Base-by-base conservation (phyloP, 92 coral and sea anemone species). In the Paramuricea clavata region DNA sequence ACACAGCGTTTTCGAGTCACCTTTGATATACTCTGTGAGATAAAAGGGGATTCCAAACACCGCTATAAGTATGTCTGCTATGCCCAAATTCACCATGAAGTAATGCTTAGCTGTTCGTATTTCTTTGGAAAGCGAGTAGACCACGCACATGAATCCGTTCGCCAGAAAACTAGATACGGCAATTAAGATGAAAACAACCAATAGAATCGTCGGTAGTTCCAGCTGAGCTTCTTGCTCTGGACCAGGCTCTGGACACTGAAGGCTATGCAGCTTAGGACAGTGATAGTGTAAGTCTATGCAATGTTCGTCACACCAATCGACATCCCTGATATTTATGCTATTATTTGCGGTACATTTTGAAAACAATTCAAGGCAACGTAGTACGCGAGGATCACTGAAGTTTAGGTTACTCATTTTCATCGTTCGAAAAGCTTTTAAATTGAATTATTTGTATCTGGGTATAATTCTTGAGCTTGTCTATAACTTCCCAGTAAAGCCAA, bases 21-120 rank as follows among this genome's bases (percentile, higher is more conserved):
- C 15, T 6, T 39, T 22, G 1, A 61, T 61, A 27, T 59, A 79
- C 57, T 21, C 13, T 12, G 73, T 61, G 57, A 90, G 94, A 65
- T 89, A 93, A 35, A 96, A 84, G 12, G 99, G 99, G 9, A 96
- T 88, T 6, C 94, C 82, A 3, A 93, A 43, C 0, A 87, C 84
- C 0, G 90, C 98, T 4, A 96, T 78, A 25, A 96, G 70, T 49
- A 91, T 90, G 73, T 96, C 98, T 2, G 94, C 97, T 13, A 91
- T 92, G 1, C 96, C 94, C 54, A 96, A 89, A 76, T 96, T 96
- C 23, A 96, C 86, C 17, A 96, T 97, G 47, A 96, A 96, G 81
- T 91, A 96, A 74, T 96, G 96, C 61, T 95, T 93, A 32, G 90
- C 92, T 8, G 90, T 80, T 4, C 96, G 93, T n/a, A 96, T 94